A percentile compares a stretch with the other conserved stretches of the same genome.
These are phyloP conservation scores for Achatina immaculata DNA, from an alignment of 1,140 invertebrate genomes.

Conservation along the genomic window DNA sequence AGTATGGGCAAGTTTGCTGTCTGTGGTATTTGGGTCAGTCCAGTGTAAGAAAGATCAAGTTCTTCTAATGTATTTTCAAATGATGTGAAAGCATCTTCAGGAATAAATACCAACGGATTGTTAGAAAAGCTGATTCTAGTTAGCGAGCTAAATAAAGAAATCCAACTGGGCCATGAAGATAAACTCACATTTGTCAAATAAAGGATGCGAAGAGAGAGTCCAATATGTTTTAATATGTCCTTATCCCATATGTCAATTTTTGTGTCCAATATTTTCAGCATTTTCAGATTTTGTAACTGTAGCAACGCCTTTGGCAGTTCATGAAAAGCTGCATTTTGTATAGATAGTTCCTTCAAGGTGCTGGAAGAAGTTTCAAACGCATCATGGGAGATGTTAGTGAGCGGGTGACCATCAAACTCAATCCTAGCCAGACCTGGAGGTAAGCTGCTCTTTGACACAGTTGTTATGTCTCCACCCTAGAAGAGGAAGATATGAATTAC, in stretches of 20 bases:
- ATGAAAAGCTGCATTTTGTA: neutral
- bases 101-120: neutral
- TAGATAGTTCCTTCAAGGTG: neutral
- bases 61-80: neutral
- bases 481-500: neutral
- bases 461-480: neutral
- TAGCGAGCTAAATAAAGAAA: neutral
- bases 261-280: neutral
- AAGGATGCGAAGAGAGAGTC: neutral
- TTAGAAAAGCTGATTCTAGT: neutral
- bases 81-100: neutral
- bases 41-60: neutral
- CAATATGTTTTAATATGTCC: neutral
- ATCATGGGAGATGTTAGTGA: neutral
- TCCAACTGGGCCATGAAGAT: neutral
- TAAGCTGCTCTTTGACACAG: neutral
- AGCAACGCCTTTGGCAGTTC: neutral
- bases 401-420: neutral
- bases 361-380: neutral
- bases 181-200: neutral
- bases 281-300: neutral
- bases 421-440: neutral
- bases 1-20: neutral
- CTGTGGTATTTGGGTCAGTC: neutral
- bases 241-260: neutral